Evolutionary conservation across 2,797 vertebrate genomes (phyloP), one percentile per base, ranked within the genome.

Genomic region (Cichlasoma orientale): DNA sequence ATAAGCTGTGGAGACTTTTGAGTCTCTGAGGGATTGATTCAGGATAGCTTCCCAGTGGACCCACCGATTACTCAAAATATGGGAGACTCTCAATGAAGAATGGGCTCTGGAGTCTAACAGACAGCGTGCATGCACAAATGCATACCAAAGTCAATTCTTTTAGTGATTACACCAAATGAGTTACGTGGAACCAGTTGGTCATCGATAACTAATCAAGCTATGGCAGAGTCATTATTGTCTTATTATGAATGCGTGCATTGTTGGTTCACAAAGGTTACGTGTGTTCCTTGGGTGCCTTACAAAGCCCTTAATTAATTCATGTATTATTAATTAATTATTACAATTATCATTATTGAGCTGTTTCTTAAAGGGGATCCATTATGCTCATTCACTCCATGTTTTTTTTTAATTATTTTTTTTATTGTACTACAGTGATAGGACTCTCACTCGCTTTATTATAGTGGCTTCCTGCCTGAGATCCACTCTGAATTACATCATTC

Each of bases 91-190:
- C 58, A 74, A 83, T 54, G 44, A 83, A 44, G 56, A 75, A 77
- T 16, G 2, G 8, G 2, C 36, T 70, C 4, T 5, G n/a, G 2
- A 2, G 13, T 53, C n/a, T 8, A 50, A n/a, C 16, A 47, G 16
- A 11, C 7, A 29, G n/a, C 16, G 6, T 1, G 23, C 25, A 61
- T 11, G 58, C 21, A 70, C 66, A 71, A 66, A 74, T 44, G 4
- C 36, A 27, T 11, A 29, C 14, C 3, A 58, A 18, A 75, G 85
- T 84, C 87, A 78, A 75, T 86, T 80, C 44, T 75, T 7, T 27
- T 31, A 11, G 50, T 72, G 79, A 84, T 86, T 82, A 71, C 33
- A 78, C 72, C 58, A 79, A 82, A 83, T 68, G 72, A 76, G 76
- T 38, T 47, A 50, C 72, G 63, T 79, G 73, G 52, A 72, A 70